Evolutionary conservation across 23 tunicate genomes (phyloP), one percentile per base, ranked within the genome.

Genomic region (Styela plicata): DNA sequence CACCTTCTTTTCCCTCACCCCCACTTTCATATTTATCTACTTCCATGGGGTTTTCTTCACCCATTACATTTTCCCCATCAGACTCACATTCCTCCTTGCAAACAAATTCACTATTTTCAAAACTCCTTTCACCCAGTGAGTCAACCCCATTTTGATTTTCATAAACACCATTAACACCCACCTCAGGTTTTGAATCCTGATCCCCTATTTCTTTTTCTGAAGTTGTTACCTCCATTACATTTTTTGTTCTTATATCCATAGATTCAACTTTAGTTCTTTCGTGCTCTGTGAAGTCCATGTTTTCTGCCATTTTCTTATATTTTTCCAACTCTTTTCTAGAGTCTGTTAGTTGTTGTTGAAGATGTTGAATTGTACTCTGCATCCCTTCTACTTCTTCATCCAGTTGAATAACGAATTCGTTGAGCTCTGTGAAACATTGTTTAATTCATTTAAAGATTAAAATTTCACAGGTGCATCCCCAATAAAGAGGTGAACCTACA

Each of bases 321-420:
- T 81, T 20, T 31, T 90, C 86, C 5, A 31, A 29, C 20, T 91
- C 87, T 62, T 78, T 85, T 52, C 75, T 86, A 1, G 90, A 28
- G 53, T 77, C 78, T 26, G 73, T 57, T 33, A 91, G 85, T 67
- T 91, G 97, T 73, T 88, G 89, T 78, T 93, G 98, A 3, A 93
- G 82, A 3, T 76, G 94, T 82, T 93, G 91, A 17, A 93, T 93
- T 24, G 98, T 93, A 33, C 95, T 83, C 63, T 96, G 97, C 90
- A 96, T 87, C 35, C 97, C 99, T 78, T 96, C 99, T 3, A 91
- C 97, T 67, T 96, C 99, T 33, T 96, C 99, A 66, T 96, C 99
- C 61, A 96, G 94, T 65, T 91, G 97, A 66, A 91, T 84, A 17
- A 96, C 99, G 80, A 96, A 91, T 62, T 91, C 97, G 34, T 96